A percentile compares a stretch with the other conserved stretches of the same genome.
Conservation (phyloP, 2,888 invertebrate species). For the Rhingia rostrata region DNA sequence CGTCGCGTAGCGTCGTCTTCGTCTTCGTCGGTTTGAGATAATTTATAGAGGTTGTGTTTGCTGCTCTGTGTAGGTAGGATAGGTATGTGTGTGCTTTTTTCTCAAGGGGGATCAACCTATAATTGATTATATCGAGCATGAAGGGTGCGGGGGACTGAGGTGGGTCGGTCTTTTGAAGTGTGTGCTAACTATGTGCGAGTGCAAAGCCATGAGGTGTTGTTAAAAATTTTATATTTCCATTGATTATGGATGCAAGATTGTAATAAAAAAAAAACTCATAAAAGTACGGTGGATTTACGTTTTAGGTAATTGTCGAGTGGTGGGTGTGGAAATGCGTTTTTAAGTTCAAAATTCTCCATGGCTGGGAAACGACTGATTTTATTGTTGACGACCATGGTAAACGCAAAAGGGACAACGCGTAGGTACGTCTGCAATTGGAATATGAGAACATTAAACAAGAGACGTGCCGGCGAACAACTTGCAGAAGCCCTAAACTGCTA, state of each 20-base stretch:
- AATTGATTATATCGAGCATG: constrained; percentile 60
- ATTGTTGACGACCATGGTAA: too few relatives aligned
- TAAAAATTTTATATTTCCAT: neutral
- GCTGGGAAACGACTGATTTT: neutral
- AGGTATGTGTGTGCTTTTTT: neutral
- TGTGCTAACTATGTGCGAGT: constrained; percentile 47
- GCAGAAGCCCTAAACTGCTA: too few relatives aligned
- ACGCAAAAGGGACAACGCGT: too few relatives aligned
- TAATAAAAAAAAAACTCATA: constrained; percentile 20
- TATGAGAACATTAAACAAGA: too few relatives aligned
- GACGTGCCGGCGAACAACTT: too few relatives aligned
- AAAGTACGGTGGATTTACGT: constrained; percentile 11
- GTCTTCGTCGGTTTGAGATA: constrained; percentile 55
- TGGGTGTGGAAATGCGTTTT: too few relatives aligned
- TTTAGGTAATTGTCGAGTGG: constrained; percentile 19
- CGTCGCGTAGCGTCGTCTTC: constrained; percentile 24
- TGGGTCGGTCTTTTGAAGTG: constrained; percentile 13
- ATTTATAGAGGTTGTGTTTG: constrained; percentile 67
- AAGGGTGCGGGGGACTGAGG: constrained; percentile 13
- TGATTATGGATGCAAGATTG: constrained; percentile 38
- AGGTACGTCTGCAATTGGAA: too few relatives aligned
- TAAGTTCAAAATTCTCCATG: neutral
- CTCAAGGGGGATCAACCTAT: constrained; percentile 54
- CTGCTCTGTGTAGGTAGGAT: constrained; percentile 16
- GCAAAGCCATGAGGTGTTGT: constrained; percentile 11